phyloP scores from a whole-genome alignment of 2,888 invertebrate genomes.

The Pandemis heparana region DNA sequence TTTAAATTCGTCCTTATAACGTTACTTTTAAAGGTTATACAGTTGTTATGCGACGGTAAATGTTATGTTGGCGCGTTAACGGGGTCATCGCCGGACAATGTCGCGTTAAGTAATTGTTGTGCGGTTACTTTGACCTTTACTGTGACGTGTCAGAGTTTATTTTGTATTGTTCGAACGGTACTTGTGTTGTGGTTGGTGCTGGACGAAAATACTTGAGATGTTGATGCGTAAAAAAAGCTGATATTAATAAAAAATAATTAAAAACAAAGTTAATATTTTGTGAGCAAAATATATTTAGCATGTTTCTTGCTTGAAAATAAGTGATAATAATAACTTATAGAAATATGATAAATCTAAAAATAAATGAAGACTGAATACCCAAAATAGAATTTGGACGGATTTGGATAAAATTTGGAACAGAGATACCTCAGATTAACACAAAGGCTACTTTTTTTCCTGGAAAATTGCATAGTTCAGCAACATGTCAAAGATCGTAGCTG shows the following conservation, averaged over 20 bases:
- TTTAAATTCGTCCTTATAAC: background rate
- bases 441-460: too few species aligned
- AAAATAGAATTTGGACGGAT: too few species aligned
- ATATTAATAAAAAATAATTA: background rate
- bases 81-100: constrained; percentile 44
- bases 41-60: constrained; percentile 5
- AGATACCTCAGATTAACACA: too few species aligned
- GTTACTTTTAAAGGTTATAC: background rate
- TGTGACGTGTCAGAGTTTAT: constrained; percentile 37
- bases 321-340: too few species aligned
- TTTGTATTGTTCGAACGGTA: constrained; percentile 32
- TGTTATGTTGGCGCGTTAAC: constrained; percentile 13
- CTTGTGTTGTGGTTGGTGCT: background rate
- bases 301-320: too few species aligned
- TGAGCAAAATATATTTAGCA: too few species aligned
- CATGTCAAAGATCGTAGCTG: too few species aligned
- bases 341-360: too few species aligned
- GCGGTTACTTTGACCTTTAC: constrained; percentile 41
- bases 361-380: too few species aligned
- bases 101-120: constrained; percentile 39
- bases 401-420: too few species aligned
- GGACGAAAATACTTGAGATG: background rate
- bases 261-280: too few species aligned
- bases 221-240: background rate
- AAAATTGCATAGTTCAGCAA: too few species aligned